Evolutionary conservation across 1,140 invertebrate species (phyloP), one percentile per base, ranked within the genome.

Genomic region (Lutraria rhynchaena): DNA sequence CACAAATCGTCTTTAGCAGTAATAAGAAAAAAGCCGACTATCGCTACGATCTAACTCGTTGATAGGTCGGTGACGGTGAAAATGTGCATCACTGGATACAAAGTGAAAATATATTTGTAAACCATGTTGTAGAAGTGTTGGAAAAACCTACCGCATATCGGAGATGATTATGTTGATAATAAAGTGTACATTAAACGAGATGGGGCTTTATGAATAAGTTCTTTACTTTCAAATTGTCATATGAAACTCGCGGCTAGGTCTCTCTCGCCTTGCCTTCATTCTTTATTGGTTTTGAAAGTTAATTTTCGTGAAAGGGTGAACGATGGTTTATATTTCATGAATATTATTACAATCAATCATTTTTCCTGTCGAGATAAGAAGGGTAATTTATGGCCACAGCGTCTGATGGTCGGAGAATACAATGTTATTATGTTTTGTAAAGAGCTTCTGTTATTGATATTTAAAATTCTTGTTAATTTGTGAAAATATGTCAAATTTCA

Each of bases 281-380:
- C 51, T 69, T 78, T 78, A 78, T 78, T 78, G 61, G 75, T 78
- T 78, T 78, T 78, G 75, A 78, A 78, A 78, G 75, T 78, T 78
- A 78, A 78, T 78, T 78, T 78, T 78, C 49, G 24, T 78, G 75
- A 78, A 78, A 78, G 75, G 53, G 15, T 69, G 61, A 55, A 27
- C 44, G 51, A n/a, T 61, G 75, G 58, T 69, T 69, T 78, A 78
- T 78, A 58, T 78, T 78, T 78, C 75, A 69, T 78, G 75, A 78
- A 78, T 78, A 78, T 69, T 57, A 78, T 78, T 78, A 78, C 44
- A 69, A 78, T 78, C 75, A 78, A 78, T 78, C 75, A 78, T 78
- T 55, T 67, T 60, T 69, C 29, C 61, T 78, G 75, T 78, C 75
- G 17, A 78, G 75, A 78, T 78, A 78, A 69, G 51, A 37, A 24